Evolutionary conservation across 2,797 vertebrate species (phyloP), one percentile per base, ranked within the genome.

Genomic region (Sphenopsis melanotis): DNA sequence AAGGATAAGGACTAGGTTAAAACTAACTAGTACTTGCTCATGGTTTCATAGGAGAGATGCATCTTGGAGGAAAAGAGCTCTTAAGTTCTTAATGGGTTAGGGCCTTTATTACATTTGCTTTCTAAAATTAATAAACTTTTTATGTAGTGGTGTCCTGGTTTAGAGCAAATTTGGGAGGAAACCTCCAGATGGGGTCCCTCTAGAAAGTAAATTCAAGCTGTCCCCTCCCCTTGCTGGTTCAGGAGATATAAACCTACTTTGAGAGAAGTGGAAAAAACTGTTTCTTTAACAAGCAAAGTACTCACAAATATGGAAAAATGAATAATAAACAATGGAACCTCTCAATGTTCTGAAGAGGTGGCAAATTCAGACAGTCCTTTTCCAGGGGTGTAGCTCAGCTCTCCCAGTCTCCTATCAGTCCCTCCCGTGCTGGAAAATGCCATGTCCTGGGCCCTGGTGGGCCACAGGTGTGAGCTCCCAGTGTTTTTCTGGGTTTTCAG

Each of bases 321-420:
- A 47, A 15, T 37, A 47, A 37, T 26, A 24, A 41, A 60, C 19
- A 30, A 21, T 15, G 37, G 27, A 41, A 61, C 19, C 10, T 32
- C 34, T 59, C 4, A 2, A 8, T 30, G 34, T 32, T 52, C 44
- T 60, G 29, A 32, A 26, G 56, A 49, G 56, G 41, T 24, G 27
- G 27, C 27, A 74, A 4, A 20, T 49, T 49, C 56, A 70, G 30
- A 52, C 21, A n/a, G 30, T 41, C 30, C 30, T 53, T n/a, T 32
- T 3, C 0, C 0, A n/a, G 50, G 22, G 36, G 49, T n/a, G 30
- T 7, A 42, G 30, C 30, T n/a, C 4, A 0, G 50, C 68, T 53
- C 1, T 0, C 66, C 13, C 36, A 39, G 17, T 20, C 36, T 29
- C 57, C 19, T 39, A 14, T 39, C 37, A 15, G 30, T n/a, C 50